Evolutionary conservation across 2,888 invertebrate genomes (phyloP).

Genomic region (Drosophila mayaguana): DNA sequence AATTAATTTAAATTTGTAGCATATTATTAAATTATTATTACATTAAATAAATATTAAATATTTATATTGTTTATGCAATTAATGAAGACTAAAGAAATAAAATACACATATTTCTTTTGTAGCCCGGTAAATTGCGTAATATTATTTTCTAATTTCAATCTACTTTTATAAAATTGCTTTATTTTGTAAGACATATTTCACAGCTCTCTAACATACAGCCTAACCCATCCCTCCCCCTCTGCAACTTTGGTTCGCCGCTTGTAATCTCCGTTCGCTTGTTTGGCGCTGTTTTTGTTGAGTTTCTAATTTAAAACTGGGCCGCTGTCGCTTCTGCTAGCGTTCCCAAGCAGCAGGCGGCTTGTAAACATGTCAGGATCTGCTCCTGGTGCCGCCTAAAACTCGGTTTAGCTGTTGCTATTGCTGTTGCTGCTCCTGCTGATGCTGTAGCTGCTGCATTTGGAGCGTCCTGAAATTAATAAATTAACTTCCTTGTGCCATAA

Average conservation of each 20-base stretch:
- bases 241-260: conserved; percentile 40
- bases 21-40: no score
- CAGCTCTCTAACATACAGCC: no score
- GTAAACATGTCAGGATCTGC: conserved; percentile 56
- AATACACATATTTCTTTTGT: no score
- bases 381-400: conserved; percentile 28
- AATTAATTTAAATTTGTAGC: no score
- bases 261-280: conserved; percentile 69
- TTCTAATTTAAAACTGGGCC: conserved; percentile 66
- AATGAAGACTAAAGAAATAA: no score
- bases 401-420: conserved; percentile 7
- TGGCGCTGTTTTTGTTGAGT: conserved; percentile 43
- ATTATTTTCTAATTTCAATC: no score
- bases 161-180: no score
- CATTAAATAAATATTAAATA: no score
- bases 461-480: conserved; percentile 77
- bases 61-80: no score
- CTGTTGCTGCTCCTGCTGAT: conserved; percentile 1
- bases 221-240: no score
- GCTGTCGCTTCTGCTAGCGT: conserved; percentile 38
- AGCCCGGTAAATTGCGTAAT: no score
- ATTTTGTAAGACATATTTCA: no score
- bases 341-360: conserved; percentile 55
- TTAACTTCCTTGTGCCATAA: conserved; percentile 80
- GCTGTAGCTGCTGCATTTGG: conserved; percentile 32